These are phyloP conservation scores for Empis stercorea DNA, from an alignment of 2,888 invertebrate genomes.

Conservation along the genomic window DNA sequence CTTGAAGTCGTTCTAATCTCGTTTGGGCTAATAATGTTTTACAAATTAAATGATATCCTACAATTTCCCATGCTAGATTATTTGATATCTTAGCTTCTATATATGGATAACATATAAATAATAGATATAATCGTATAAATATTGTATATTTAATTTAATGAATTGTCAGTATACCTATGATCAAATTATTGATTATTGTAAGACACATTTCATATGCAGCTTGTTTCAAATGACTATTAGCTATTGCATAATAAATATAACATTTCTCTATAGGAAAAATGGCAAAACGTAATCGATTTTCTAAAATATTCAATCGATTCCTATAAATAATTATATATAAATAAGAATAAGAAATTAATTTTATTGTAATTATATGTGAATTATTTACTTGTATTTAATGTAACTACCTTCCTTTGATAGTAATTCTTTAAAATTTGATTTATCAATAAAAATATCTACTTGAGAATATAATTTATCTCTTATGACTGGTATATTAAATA, in stretches of 20 bases:
- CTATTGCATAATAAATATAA: conserved; percentile 24
- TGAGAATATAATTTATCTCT: background rate
- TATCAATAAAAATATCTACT: conserved; percentile 24
- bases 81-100: conserved; percentile 19
- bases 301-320: background rate
- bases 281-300: conserved; percentile 21
- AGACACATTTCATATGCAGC: background rate
- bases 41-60: conserved; percentile 22
- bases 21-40: conserved; percentile 25
- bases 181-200: background rate
- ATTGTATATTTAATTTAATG: too few species aligned
- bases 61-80: conserved; percentile 25
- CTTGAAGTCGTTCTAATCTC: conserved; percentile 24
- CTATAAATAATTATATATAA: background rate
- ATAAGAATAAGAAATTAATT: background rate
- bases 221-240: conserved; percentile 19
- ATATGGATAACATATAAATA: too few species aligned
- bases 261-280: conserved; percentile 22
- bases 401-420: conserved; percentile 18
- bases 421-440: conserved; percentile 18
- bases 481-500: background rate
- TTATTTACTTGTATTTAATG: conserved; percentile 24
- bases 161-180: too few species aligned
- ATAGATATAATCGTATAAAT: too few species aligned
- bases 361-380: too few species aligned